phyloP scores from a whole-genome alignment of 2,888 invertebrate species.

The Nephrotoma flavescens region DNA sequence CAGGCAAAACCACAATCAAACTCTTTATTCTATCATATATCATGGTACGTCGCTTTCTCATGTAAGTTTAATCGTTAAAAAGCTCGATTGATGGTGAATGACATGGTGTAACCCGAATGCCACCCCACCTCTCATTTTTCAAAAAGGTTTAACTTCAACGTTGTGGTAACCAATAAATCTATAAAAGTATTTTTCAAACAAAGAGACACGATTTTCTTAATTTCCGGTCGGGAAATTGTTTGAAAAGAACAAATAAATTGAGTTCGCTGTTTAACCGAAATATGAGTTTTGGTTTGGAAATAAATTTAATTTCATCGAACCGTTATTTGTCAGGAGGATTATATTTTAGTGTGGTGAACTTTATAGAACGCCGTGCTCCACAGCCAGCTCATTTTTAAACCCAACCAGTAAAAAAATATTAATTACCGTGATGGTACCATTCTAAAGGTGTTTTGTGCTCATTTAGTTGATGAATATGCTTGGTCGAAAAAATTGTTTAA shows the following conservation, averaged over 20 bases:
- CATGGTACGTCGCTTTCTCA: not conserved
- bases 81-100: not conserved
- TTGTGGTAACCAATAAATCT: not conserved
- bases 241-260: not conserved
- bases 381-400: no score
- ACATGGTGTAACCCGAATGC: not conserved
- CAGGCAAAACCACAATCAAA: not conserved
- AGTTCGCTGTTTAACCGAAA: not conserved
- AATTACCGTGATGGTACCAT: no score
- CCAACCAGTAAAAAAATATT: no score
- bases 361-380: no score
- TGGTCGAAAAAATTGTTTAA: no score
- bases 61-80: not conserved
- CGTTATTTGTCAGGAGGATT: not conserved
- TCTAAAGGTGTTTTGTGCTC: no score
- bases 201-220: not conserved
- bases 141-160: not conserved
- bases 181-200: not conserved
- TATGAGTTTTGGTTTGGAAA: not conserved
- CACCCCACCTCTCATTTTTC: not conserved
- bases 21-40: not conserved
- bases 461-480: no score
- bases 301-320: not conserved
- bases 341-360: not conserved
- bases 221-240: not conserved